These are phyloP conservation scores for Euschistus heros DNA, from an alignment of 1,140 invertebrate species.

Conservation along the genomic window DNA sequence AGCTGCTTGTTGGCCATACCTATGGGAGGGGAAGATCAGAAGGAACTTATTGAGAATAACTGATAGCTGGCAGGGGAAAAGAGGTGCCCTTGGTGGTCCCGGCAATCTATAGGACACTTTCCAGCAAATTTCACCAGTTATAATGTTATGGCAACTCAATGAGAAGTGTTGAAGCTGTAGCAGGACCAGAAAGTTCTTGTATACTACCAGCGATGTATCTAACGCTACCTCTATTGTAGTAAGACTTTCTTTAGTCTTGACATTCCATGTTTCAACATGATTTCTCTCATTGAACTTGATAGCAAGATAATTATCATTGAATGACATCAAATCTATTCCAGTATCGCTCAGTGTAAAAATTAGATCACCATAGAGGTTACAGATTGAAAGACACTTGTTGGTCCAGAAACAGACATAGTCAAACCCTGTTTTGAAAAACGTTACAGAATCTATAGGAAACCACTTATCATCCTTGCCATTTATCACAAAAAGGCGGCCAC, in stretches of 20 bases:
- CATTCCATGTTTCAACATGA: background rate
- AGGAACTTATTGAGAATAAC: conserved; percentile 7
- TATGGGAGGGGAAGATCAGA: background rate
- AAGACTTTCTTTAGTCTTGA: background rate
- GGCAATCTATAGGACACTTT: background rate
- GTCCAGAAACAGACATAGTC: conserved; percentile 2
- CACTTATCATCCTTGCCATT: background rate
- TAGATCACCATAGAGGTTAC: background rate
- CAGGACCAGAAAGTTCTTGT: background rate
- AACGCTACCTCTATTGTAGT: background rate
- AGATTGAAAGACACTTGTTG: background rate
- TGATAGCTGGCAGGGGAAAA: background rate
- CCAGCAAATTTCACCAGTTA: background rate
- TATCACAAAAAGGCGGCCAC: background rate
- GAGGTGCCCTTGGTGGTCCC: background rate
- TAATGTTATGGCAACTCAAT: background rate
- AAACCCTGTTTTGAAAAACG: background rate
- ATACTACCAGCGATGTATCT: background rate
- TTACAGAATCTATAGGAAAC: background rate
- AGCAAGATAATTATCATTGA: background rate
- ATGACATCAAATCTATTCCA: background rate
- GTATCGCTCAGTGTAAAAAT: background rate
- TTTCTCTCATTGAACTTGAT: background rate
- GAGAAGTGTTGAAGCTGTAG: background rate
- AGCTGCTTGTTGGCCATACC: background rate